These are phyloP conservation scores for Leuctra nigra DNA, from an alignment of 2,888 invertebrate species.

Conservation along the genomic window DNA sequence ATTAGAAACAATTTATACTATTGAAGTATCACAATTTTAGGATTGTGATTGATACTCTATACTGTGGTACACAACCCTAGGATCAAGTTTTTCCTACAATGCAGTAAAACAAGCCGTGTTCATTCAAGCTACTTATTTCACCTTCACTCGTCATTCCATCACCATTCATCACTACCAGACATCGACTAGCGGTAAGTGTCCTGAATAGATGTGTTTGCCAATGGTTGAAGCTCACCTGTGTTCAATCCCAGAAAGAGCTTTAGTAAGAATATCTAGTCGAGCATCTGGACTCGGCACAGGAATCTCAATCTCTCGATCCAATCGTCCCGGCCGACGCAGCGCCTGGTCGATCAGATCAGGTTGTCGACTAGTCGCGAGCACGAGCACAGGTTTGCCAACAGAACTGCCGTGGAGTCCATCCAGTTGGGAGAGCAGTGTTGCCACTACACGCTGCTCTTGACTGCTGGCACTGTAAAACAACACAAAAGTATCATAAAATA, in stretches of 20 bases:
- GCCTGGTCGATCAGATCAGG: conserved; percentile 68
- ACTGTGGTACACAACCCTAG: no score
- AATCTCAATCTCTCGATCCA: conserved; percentile 77
- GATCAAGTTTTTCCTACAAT: no score
- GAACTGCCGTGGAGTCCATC: conserved; percentile 52
- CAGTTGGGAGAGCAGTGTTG: conserved; percentile 52
- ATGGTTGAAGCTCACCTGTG: conserved; percentile 45
- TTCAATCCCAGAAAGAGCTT: conserved; percentile 51
- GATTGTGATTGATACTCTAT: no score
- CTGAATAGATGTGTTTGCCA: no score
- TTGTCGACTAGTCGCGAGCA: conserved; percentile 73
- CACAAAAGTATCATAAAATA: no score
- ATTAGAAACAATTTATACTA: no score
- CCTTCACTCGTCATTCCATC: no score
- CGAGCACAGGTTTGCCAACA: conserved; percentile 47
- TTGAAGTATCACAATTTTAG: no score
- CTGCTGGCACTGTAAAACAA: conserved; percentile 50
- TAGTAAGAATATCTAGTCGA: conserved; percentile 61
- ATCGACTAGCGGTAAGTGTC: no score
- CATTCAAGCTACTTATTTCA: no score
- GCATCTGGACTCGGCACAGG: conserved; percentile 61
- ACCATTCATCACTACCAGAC: no score
- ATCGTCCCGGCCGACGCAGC: conserved; percentile 67
- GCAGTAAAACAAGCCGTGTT: no score
- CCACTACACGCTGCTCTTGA: conserved; percentile 64